These are phyloP conservation scores for Nyctalus aviator DNA, from an alignment of 2,797 vertebrate species.

Conservation along the genomic window DNA sequence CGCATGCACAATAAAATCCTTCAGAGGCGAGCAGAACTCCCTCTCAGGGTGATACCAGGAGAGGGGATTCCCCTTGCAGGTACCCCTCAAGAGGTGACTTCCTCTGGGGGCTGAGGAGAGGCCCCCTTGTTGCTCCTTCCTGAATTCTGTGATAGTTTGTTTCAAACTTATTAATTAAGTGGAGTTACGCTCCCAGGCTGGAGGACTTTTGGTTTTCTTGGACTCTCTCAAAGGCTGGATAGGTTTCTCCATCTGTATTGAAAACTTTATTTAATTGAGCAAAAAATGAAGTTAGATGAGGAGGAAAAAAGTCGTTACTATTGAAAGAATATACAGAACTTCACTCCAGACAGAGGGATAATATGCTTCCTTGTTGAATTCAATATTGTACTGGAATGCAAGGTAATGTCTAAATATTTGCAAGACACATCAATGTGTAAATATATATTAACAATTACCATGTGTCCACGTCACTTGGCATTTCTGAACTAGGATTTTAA, in stretches of 20 bases:
- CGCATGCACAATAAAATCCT: neutral
- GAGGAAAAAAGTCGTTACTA: neutral
- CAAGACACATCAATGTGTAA: neutral
- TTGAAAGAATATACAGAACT: slow-evolving; percentile 28
- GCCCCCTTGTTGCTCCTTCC: neutral
- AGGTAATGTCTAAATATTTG: slow-evolving; percentile 9
- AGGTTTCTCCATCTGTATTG: neutral
- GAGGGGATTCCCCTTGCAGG: neutral
- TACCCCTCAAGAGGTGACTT: neutral
- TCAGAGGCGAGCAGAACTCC: neutral
- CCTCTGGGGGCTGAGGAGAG: neutral
- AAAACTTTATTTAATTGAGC: slow-evolving; percentile 11
- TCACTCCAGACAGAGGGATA: neutral
- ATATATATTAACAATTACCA: neutral
- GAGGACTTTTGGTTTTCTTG: slow-evolving; percentile 18
- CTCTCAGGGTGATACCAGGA: neutral
- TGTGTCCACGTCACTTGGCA: neutral
- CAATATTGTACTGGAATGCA: neutral
- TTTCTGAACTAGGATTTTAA: slow-evolving; percentile 37
- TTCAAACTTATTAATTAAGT: slow-evolving; percentile 47
- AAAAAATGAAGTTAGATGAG: neutral
- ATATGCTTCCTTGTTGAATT: slow-evolving; percentile 20
- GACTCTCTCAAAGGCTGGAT: neutral
- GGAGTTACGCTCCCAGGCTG: neutral
- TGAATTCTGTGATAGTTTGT: neutral